Base-by-base conservation (phyloP, 2,888 invertebrate species). In the Thera britannica region DNA sequence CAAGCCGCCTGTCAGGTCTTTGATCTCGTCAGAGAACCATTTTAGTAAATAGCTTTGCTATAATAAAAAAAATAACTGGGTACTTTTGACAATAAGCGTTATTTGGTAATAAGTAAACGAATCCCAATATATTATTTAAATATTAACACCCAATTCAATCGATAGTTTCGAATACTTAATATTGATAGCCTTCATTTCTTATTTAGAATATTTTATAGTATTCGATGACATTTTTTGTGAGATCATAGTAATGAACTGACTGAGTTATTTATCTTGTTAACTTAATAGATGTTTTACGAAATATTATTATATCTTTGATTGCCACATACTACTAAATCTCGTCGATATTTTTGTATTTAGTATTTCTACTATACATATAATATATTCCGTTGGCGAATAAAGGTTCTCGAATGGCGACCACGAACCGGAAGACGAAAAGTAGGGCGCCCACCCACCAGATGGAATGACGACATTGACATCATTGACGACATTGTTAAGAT, bases 111-210 rank as follows among this genome's bases (percentile, higher is more conserved):
- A 6, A 7, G 5, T 41, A 6, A 49, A 63, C 62, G 34, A 52
- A 54, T 54, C 54, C 44, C 52, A 61, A 58, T 58, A 58, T 58
- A 54, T 12, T 41, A 9, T 41, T 41, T 41, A 41, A 55, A 54
- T 70, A 65, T 70, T 69, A 72, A 73, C 70, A 67, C 68, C 58
- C 71, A 65, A 72, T 72, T 68, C 69, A 72, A 74, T 77, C 67
- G 73, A 71, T 60, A 58, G 49, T 71, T 64, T 62, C 65, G 67
- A 49, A 69, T 70, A 64, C 68, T 73, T 68, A 66, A 72, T 65
- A 46, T 12, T 63, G 66, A 73, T 74, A 49, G 69, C 68, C 70
- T 65, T 74, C 74, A 72, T 73, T 72, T 72, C 72, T 48, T 2
- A 68, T 73, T 69, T 72, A 48, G 55, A 68, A 65, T 67, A 70